Base-by-base conservation (phyloP, 2,888 invertebrate species). In the Mimumesa dahlbomi region DNA sequence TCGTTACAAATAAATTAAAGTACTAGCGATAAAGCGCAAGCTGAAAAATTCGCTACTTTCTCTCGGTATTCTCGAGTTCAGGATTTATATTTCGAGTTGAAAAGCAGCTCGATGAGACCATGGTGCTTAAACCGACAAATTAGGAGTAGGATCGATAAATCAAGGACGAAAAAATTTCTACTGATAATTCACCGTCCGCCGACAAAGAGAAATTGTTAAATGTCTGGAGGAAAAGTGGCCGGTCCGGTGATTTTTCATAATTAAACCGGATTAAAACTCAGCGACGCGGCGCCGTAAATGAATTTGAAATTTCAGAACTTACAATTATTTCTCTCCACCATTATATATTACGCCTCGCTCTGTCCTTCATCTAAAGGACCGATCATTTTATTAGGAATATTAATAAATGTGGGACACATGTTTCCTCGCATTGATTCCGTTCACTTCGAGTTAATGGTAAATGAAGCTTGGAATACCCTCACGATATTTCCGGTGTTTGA, bases 301-400 rank as follows among this genome's bases (percentile, higher is more conserved):
- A 85, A 85, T 86, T 84, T 83, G 79, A 84, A 84, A 85, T 86
- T 85, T 82, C 79, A 81, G 83, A 83, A n/a, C n/a, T n/a, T n/a
- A n/a, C n/a, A n/a, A n/a, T n/a, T n/a, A n/a, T n/a, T n/a, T n/a
- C n/a, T n/a, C n/a, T n/a, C n/a, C n/a, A n/a, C n/a, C n/a, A n/a
- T n/a, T n/a, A n/a, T n/a, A n/a, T n/a, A n/a, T n/a, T n/a, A n/a
- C n/a, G n/a, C n/a, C n/a, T n/a, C n/a, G n/a, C n/a, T n/a, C n/a
- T n/a, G n/a, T n/a, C n/a, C n/a, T n/a, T n/a, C n/a, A n/a, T n/a
- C n/a, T n/a, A n/a, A n/a, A n/a, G n/a, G n/a, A n/a, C n/a, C n/a
- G n/a, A n/a, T n/a, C n/a, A n/a, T n/a, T n/a, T n/a, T n/a, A n/a
- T n/a, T n/a, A n/a, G n/a, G n/a, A n/a, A n/a, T n/a, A n/a, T n/a